A percentile compares a stretch with the other conserved stretches of the same genome.
Evolutionary conservation across 2,888 invertebrate genomes (phyloP).

Genomic region (Aphrophora alni): DNA sequence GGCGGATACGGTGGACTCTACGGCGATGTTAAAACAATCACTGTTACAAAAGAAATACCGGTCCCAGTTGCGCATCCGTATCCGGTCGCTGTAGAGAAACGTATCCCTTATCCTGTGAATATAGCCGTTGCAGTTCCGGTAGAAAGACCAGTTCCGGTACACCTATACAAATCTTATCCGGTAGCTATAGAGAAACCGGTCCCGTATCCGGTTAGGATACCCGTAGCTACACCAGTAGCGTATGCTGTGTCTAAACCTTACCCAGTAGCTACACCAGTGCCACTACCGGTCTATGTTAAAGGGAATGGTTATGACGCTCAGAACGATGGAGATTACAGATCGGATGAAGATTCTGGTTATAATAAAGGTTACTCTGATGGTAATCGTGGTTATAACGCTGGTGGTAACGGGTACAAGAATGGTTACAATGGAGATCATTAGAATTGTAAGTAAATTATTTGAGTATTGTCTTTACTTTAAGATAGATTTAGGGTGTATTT

Average conservation of each 20-base stretch:
- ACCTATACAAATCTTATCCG: slow-evolving; percentile 56
- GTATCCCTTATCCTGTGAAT: slow-evolving; percentile 60
- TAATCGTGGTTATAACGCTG: background rate
- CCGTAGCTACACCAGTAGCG: slow-evolving; percentile 48
- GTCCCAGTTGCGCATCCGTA: slow-evolving; percentile 63
- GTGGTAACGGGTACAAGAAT: background rate
- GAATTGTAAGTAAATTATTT: background rate
- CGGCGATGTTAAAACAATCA: slow-evolving; percentile 51
- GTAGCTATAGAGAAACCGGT: slow-evolving; percentile 51
- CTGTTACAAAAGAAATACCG: slow-evolving; percentile 60
- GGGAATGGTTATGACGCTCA: background rate
- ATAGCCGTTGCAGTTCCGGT: slow-evolving; percentile 59
- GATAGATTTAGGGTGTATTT: too few relatives aligned
- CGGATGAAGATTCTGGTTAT: background rate
- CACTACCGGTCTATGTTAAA: background rate
- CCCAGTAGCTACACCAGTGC: slow-evolving; percentile 29
- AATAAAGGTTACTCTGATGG: background rate
- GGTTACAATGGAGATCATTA: background rate
- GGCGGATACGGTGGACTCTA: slow-evolving; percentile 46
- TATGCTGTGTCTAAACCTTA: slow-evolving; percentile 52
- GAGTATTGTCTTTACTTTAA: too few relatives aligned
- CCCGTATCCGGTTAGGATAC: slow-evolving; percentile 49
- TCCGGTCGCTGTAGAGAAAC: slow-evolving; percentile 57
- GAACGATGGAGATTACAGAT: background rate
- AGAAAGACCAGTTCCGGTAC: slow-evolving; percentile 55